These are phyloP conservation scores for Lingula anatina DNA, from an alignment of 2,888 invertebrate species.

Conservation along the genomic window DNA sequence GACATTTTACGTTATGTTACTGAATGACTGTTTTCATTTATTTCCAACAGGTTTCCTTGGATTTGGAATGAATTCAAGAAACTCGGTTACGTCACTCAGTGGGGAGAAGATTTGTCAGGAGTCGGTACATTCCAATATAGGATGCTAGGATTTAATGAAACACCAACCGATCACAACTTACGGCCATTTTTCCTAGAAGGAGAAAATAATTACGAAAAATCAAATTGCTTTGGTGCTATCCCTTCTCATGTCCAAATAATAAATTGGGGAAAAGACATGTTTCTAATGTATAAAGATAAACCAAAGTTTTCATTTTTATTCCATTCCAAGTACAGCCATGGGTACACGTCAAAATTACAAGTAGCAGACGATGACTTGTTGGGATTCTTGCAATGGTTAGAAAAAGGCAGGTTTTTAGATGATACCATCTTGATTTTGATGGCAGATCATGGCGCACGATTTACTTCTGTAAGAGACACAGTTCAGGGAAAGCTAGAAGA, in stretches of 20 bases:
- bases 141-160: constrained; percentile 73
- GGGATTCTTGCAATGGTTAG: constrained; percentile 57
- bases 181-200: constrained; percentile 59
- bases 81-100: constrained; percentile 61
- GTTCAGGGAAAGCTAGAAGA: constrained; percentile 90
- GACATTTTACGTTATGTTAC: no score
- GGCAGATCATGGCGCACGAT: constrained; percentile 84
- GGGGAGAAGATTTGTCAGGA: constrained; percentile 76
- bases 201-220: not conserved
- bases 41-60: no score
- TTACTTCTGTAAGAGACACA: constrained; percentile 74
- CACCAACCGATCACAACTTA: constrained; percentile 86
- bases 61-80: constrained; percentile 72
- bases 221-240: constrained; percentile 57
- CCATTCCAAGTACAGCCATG: constrained; percentile 82
- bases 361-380: constrained; percentile 70
- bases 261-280: constrained; percentile 56
- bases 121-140: constrained; percentile 85
- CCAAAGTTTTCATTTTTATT: constrained; percentile 82
- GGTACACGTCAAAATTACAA: constrained; percentile 71
- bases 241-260: constrained; percentile 20
- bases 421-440: constrained; percentile 79
- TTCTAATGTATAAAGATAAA: constrained; percentile 61
- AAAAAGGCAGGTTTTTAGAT: constrained; percentile 62
- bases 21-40: no score